Evolutionary conservation across 2,888 invertebrate genomes (phyloP).

Genomic region (Theodoxus fluviatilis): DNA sequence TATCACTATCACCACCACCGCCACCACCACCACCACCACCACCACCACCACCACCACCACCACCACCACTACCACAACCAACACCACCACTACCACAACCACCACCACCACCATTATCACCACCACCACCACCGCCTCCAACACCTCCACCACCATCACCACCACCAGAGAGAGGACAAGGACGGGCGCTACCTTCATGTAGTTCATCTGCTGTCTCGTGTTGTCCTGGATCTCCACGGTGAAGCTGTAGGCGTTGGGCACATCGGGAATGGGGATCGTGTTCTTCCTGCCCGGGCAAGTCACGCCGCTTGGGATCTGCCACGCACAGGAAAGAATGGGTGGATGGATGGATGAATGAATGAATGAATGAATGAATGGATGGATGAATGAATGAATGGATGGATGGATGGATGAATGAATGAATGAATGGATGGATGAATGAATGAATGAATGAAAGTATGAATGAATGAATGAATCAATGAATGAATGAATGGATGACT

Average conservation of each 20-base stretch:
- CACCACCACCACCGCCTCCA: not conserved
- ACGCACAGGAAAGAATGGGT: too few species aligned
- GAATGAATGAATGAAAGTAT: too few species aligned
- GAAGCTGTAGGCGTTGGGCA: conserved; percentile 40
- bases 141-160: not conserved
- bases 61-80: not conserved
- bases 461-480: too few species aligned
- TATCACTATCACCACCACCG: not conserved
- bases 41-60: conserved; percentile 2
- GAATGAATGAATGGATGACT: too few species aligned
- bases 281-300: conserved; percentile 39
- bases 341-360: too few species aligned
- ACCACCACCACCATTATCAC: not conserved
- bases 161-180: too few species aligned
- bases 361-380: too few species aligned
- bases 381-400: too few species aligned
- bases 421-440: too few species aligned
- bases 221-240: conserved; percentile 38
- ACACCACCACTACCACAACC: not conserved
- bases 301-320: conserved; percentile 40
- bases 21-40: not conserved
- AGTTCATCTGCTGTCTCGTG: conserved; percentile 28
- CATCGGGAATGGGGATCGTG: conserved; percentile 38
- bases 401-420: too few species aligned
- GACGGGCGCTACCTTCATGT: conserved; percentile 40